phyloP scores from a whole-genome alignment of 2,888 invertebrate species.

The Mimumesa dahlbomi region DNA sequence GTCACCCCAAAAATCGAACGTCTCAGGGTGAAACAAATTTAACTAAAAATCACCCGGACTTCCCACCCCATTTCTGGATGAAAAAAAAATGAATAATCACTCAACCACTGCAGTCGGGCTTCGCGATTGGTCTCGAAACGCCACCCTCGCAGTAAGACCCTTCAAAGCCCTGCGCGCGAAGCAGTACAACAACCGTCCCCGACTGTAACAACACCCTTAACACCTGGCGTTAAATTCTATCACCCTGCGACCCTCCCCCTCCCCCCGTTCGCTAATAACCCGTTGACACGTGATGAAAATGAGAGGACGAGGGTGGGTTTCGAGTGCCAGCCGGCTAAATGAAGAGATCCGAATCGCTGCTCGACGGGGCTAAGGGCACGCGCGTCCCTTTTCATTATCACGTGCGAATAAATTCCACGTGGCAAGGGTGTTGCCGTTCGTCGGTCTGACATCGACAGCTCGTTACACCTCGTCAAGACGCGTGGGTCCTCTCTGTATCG shows the following conservation, averaged over 20 bases:
- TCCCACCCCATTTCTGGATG: too few species aligned
- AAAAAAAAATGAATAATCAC: too few species aligned
- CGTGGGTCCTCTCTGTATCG: too few species aligned
- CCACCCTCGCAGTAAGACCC: background rate
- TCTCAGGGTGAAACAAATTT: too few species aligned
- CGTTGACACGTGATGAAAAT: constrained; percentile 40
- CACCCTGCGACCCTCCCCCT: constrained; percentile 23
- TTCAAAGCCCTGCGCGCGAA: constrained; percentile 8
- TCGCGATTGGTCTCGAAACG: too few species aligned
- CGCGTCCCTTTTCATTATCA: constrained; percentile 49
- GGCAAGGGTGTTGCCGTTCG: constrained; percentile 46
- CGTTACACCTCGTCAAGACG: constrained; percentile 49
- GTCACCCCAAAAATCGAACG: too few species aligned
- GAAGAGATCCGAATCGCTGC: constrained; percentile 43
- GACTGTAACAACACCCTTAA: background rate
- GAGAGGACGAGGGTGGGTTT: too few species aligned
- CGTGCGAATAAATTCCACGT: constrained; percentile 45
- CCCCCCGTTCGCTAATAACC: constrained; percentile 38
- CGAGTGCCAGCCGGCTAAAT: constrained; percentile 33
- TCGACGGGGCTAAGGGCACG: constrained; percentile 24
- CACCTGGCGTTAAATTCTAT: constrained; percentile 12
- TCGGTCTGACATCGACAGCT: constrained; percentile 55
- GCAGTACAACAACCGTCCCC: constrained; percentile 24
- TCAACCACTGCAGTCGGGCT: too few species aligned
- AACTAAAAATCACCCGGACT: too few species aligned